Percentiles rank a stretch among this genome's conserved stretches.
These are phyloP conservation scores for Adelognathus sp. DNA, from an alignment of 2,888 invertebrate genomes.

Conservation along the genomic window DNA sequence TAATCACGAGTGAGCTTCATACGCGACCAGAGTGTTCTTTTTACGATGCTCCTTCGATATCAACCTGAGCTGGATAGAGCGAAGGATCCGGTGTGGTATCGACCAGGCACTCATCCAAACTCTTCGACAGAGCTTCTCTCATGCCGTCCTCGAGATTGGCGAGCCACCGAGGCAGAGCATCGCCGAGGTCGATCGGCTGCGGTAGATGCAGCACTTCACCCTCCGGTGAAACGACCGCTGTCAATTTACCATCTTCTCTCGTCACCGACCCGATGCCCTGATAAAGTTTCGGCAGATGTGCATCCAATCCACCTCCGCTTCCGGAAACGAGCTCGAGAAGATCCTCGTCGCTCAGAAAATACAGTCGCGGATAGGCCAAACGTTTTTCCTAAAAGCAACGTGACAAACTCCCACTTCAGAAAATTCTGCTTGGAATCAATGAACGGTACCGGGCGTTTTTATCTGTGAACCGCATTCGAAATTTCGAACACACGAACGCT, in stretches of 20 bases:
- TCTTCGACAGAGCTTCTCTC: conserved; percentile 82
- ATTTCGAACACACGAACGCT: too few relatives aligned
- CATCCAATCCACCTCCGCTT: conserved; percentile 85
- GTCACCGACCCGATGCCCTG: conserved; percentile 92
- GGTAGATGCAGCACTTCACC: conserved; percentile 84
- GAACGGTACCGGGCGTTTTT: too few relatives aligned
- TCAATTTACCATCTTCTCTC: conserved; percentile 84
- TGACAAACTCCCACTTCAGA: neutral
- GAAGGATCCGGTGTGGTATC: conserved; percentile 73
- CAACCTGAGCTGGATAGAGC: conserved; percentile 75
- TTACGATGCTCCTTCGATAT: conserved; percentile 3
- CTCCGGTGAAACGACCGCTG: conserved; percentile 85
- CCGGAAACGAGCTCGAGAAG: conserved; percentile 92
- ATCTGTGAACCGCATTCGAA: too few relatives aligned
- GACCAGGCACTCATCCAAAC: conserved; percentile 73
- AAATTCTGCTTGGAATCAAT: too few relatives aligned
- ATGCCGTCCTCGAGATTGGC: conserved; percentile 91
- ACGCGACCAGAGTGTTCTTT: too few relatives aligned
- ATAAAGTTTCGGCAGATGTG: conserved; percentile 97
- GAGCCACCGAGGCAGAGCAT: conserved; percentile 86
- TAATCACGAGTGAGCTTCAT: neutral
- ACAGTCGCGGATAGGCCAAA: conserved; percentile 95
- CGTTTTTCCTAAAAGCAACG: conserved; percentile 90
- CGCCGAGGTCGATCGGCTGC: conserved; percentile 76
- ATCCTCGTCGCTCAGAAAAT: conserved; percentile 99